Evolutionary conservation across 2,113 vertebrate species (phyloP).

Genomic region (Pelobates fuscus): DNA sequence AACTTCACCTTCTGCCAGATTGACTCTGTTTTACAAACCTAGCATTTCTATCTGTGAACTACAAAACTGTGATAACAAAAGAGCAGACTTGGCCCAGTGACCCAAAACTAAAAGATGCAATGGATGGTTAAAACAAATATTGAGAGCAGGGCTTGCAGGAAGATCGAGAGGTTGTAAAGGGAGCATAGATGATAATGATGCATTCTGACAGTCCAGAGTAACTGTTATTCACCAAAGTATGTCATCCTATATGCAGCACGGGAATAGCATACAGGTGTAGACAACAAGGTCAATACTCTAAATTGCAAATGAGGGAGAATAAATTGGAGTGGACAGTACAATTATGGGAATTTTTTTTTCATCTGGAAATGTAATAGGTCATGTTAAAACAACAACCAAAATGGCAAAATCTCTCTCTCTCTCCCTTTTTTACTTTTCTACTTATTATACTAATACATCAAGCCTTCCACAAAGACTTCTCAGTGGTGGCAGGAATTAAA

Average conservation of each 20-base stretch:
- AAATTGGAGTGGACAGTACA: conserved; percentile 2
- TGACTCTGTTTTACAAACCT: conserved; percentile 58
- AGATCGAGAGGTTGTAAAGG: conserved; percentile 63
- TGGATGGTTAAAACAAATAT: conserved; percentile 48
- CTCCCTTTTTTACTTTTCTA: background rate
- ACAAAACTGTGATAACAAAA: conserved; percentile 55
- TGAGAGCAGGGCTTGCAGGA: conserved; percentile 53
- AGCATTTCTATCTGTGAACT: conserved; percentile 58
- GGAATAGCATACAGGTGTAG: conserved; percentile 62
- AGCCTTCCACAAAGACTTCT: background rate
- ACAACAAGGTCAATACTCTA: background rate
- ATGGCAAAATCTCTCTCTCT: background rate
- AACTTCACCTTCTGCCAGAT: conserved; percentile 66
- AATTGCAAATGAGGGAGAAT: background rate
- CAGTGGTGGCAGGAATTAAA: background rate
- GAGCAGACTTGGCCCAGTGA: conserved; percentile 61
- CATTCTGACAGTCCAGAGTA: conserved; percentile 76
- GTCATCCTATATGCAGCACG: conserved; percentile 59
- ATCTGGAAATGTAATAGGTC: conserved; percentile 10
- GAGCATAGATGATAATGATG: conserved; percentile 66
- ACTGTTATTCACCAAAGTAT: conserved; percentile 55
- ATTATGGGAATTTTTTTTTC: background rate
- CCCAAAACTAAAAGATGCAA: conserved; percentile 55
- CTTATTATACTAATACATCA: conserved; percentile 11
- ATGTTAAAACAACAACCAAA: background rate